Percentiles rank a stretch among this genome's conserved stretches.
These are phyloP conservation scores for Panopea generosa DNA, from an alignment of 2,888 invertebrate genomes.

Conservation along the genomic window DNA sequence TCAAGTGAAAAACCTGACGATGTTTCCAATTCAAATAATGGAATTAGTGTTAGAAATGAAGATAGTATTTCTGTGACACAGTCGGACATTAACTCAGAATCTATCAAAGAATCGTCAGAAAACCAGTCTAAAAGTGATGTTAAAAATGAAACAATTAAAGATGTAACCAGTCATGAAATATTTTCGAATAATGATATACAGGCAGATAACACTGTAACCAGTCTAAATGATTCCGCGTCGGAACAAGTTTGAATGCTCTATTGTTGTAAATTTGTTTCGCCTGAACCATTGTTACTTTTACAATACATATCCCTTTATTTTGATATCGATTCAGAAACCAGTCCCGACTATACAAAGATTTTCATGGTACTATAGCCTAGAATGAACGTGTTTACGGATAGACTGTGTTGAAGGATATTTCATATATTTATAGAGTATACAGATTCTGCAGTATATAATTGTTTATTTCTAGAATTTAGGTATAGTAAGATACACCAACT, in stretches of 20 bases:
- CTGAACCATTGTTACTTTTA: too few relatives aligned
- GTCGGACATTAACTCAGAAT: conserved; percentile 3
- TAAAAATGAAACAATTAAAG: conserved; percentile 21
- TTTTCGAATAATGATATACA: conserved; percentile 8
- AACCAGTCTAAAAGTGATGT: conserved; percentile 21
- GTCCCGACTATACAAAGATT: too few relatives aligned
- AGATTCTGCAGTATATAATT: too few relatives aligned
- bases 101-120: neutral
- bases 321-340: too few relatives aligned
- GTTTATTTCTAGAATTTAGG: too few relatives aligned
- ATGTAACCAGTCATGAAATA: neutral
- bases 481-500: too few relatives aligned
- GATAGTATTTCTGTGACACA: conserved; percentile 6
- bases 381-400: too few relatives aligned
- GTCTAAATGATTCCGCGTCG: conserved; percentile 30
- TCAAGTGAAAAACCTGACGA: conserved; percentile 7
- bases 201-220: conserved; percentile 37
- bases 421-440: too few relatives aligned
- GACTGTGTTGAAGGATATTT: too few relatives aligned
- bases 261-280: conserved; percentile 1
- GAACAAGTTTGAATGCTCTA: conserved; percentile 40
- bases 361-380: too few relatives aligned
- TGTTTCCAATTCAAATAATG: neutral
- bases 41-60: conserved; percentile 11
- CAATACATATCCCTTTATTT: too few relatives aligned